Conservation (phyloP, 2,797 vertebrate species). For the Onychomys torridus region DNA sequence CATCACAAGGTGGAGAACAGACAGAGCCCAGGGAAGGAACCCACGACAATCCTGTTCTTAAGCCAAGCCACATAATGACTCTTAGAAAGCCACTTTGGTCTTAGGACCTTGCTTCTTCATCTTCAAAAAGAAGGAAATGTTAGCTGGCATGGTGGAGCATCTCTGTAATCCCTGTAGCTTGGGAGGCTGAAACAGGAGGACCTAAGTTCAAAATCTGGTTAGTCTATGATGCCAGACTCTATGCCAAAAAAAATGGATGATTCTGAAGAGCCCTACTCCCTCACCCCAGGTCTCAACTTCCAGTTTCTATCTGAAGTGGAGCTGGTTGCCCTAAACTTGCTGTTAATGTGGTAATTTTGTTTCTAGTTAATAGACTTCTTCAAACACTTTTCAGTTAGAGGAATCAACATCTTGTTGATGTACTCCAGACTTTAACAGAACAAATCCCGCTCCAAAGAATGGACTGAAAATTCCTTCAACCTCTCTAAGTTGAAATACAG, state of each 20-base stretch:
- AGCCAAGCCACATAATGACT: not conserved
- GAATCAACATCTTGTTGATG: constrained; percentile 36
- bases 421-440: constrained; percentile 14
- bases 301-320: not conserved
- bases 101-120: not conserved
- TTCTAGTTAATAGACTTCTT: constrained; percentile 2
- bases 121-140: not conserved
- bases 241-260: not conserved
- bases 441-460: constrained; percentile 1
- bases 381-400: constrained; percentile 2
- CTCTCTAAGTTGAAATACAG: constrained; percentile 37
- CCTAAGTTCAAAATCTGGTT: not conserved
- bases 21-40: not conserved
- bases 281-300: not conserved
- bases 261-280: not conserved
- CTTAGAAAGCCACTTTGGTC: not conserved
- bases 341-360: constrained; percentile 24
- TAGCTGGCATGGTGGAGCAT: too few species aligned
- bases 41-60: not conserved
- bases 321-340: not conserved
- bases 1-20: not conserved
- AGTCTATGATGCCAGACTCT: not conserved
- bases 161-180: not conserved
- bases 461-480: not conserved
- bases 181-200: not conserved